phyloP scores from a whole-genome alignment of 2,797 vertebrate species.

The Etheostoma perlongum region DNA sequence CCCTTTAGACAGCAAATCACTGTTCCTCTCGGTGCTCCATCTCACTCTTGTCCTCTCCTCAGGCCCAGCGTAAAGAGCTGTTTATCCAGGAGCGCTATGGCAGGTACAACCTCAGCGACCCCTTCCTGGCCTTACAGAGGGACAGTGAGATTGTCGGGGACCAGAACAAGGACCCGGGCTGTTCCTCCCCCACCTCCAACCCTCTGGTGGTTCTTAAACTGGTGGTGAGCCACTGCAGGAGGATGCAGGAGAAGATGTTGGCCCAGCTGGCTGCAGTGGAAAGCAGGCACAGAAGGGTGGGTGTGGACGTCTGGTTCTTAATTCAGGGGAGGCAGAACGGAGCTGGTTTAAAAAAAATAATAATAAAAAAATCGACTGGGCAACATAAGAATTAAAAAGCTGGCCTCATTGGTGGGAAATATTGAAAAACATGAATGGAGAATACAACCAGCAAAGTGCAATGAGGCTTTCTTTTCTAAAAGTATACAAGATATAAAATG shows the following conservation, averaged over 20 bases:
- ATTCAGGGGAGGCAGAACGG: background rate
- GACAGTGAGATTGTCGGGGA: constrained; percentile 89
- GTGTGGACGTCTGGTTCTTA: constrained; percentile 39
- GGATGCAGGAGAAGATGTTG: constrained; percentile 97
- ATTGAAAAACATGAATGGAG: background rate
- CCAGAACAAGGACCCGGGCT: constrained; percentile 85
- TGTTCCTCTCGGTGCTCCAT: background rate
- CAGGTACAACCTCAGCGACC: constrained; percentile 95
- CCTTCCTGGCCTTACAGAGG: constrained; percentile 94
- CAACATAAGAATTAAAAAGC: constrained; percentile 8
- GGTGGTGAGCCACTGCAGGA: constrained; percentile 96
- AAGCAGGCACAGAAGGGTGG: constrained; percentile 93
- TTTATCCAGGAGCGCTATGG: constrained; percentile 96
- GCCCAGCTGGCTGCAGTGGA: constrained; percentile 94
- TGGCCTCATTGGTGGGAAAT: background rate
- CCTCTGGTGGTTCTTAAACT: constrained; percentile 92
- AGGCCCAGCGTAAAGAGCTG: constrained; percentile 93
- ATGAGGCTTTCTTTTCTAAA: background rate
- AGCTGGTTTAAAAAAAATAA: background rate
- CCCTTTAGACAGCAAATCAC: background rate
- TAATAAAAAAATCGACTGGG: rapidly evolving
- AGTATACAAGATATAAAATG: background rate
- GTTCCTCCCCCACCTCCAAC: constrained; percentile 84
- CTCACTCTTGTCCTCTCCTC: constrained; percentile 1
- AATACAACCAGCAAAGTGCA: background rate